Evolutionary conservation across 1,140 invertebrate species (phyloP), one percentile per base, ranked within the genome.

Genomic region (Drosophila seguyi): DNA sequence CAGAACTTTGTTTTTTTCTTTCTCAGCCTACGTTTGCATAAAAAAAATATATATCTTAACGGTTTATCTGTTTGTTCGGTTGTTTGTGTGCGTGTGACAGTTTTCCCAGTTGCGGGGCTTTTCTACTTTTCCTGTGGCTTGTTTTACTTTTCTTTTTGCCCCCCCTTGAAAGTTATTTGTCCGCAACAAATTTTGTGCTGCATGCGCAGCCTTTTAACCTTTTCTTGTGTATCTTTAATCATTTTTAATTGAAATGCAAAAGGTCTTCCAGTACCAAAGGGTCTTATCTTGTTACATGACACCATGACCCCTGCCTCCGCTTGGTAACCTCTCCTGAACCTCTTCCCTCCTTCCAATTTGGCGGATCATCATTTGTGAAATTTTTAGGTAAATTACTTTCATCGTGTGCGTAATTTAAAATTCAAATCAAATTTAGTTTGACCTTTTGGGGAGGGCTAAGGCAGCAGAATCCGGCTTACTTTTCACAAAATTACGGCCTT

Each of bases 171-270:
- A 88, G 44, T 88, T 87, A 79, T 87, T 87, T 82, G 85, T 52
- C 59, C 79, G 69, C 66, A 86, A 87, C 75, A 63, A 62, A 68
- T 75, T 87, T 87, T 87, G 71, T 88, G 84, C 84, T 86, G 79
- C 71, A 76, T 76, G 79, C 73, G 62, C 66, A 34, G 55, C 61
- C 80, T 67, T 88, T 87, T 79, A 83, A 80, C 84, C 84, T 79
- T 80, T 86, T 84, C 75, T 83, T 78, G 80, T 84, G 76, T 87
- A 80, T 84, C 80, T 88, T 87, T 80, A 88, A 87, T 87, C 76
- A 87, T 80, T 88, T 80, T 88, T 87, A 88, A 88, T 88, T 88
- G 80, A 88, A 87, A 76, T 69, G 67, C 53, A 69, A 83, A 87
- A 83, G 72, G 84, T 53, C 55, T 50, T 18, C 13, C 20, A 36